Conservation (phyloP, 2,888 invertebrate species). For the Metellina segmentata region DNA sequence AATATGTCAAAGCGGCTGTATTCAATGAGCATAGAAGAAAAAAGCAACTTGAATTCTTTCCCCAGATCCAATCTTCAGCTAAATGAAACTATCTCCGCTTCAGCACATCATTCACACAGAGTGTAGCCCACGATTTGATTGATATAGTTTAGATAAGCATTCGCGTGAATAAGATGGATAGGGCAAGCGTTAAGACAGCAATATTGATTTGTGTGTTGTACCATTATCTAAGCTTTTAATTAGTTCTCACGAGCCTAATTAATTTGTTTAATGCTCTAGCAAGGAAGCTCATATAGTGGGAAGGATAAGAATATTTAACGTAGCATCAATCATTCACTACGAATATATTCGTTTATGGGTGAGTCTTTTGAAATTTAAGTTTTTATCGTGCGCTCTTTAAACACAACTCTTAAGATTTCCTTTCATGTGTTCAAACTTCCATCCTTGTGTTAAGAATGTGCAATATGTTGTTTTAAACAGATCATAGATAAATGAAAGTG, state of each 20-base stretch:
- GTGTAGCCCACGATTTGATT: conserved; percentile 5
- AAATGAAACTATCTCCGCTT: conserved; percentile 1
- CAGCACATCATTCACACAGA: not conserved
- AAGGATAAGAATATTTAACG: conserved; percentile 45
- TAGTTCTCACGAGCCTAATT: conserved; percentile 42
- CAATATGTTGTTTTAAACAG: too few relatives aligned
- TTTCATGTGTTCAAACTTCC: not conserved
- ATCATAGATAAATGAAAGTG: too few relatives aligned
- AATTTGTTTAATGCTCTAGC: conserved; percentile 51
- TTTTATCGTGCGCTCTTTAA: not conserved
- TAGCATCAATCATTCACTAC: conserved; percentile 34
- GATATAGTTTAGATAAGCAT: conserved; percentile 29
- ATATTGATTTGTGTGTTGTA: conserved; percentile 44
- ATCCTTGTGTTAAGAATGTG: not conserved
- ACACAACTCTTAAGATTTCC: not conserved
- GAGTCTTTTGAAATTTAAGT: not conserved
- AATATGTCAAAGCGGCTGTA: too few relatives aligned
- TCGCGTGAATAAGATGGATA: conserved; percentile 42
- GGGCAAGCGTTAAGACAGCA: conserved; percentile 16
- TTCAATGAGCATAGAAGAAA: too few relatives aligned
- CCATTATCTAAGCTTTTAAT: conserved; percentile 54
- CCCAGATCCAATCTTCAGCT: not conserved
- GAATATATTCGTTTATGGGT: not conserved
- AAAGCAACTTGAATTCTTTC: too few relatives aligned
- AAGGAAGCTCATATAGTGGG: conserved; percentile 14